Percentiles rank a stretch among this genome's conserved stretches.
These are phyloP conservation scores for Megastigmus dorsalis DNA, from an alignment of 2,888 invertebrate species.

Conservation along the genomic window DNA sequence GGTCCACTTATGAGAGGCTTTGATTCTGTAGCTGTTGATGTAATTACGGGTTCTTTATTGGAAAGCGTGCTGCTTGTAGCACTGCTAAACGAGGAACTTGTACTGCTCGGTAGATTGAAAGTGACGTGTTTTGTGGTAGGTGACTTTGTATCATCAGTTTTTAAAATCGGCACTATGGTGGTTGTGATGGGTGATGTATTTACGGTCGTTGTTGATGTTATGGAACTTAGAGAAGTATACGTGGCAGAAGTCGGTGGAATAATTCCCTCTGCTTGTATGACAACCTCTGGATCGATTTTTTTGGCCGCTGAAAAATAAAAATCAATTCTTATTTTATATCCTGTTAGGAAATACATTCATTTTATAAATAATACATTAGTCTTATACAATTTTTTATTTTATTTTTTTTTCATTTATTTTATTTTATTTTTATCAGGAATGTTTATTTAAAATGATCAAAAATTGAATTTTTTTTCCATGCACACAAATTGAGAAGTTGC, in stretches of 20 bases:
- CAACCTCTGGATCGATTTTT: constrained; percentile 70
- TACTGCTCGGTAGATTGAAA: constrained; percentile 62
- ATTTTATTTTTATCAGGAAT: too few species aligned
- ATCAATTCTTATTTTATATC: too few species aligned
- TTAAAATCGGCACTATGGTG: constrained; percentile 64
- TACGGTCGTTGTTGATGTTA: constrained; percentile 67
- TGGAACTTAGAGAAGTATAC: constrained; percentile 63
- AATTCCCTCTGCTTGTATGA: constrained; percentile 70
- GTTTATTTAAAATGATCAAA: too few species aligned
- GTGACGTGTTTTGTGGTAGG: constrained; percentile 63
- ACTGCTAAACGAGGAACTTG: neutral
- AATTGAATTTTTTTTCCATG: too few species aligned
- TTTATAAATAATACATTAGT: too few species aligned
- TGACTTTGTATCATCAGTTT: constrained; percentile 56
- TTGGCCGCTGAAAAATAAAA: constrained; percentile 61
- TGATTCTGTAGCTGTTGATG: neutral
- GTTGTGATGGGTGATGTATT: constrained; percentile 70
- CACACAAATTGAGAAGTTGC: too few species aligned
- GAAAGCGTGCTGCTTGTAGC: neutral
- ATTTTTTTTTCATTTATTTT: too few species aligned
- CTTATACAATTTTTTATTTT: too few species aligned
- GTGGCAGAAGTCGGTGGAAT: constrained; percentile 48
- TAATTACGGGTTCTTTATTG: neutral
- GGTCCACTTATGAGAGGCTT: neutral
- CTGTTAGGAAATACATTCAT: too few species aligned